These are phyloP conservation scores for Barnardius zonarius DNA, from an alignment of 2,113 vertebrate species.

Conservation along the genomic window DNA sequence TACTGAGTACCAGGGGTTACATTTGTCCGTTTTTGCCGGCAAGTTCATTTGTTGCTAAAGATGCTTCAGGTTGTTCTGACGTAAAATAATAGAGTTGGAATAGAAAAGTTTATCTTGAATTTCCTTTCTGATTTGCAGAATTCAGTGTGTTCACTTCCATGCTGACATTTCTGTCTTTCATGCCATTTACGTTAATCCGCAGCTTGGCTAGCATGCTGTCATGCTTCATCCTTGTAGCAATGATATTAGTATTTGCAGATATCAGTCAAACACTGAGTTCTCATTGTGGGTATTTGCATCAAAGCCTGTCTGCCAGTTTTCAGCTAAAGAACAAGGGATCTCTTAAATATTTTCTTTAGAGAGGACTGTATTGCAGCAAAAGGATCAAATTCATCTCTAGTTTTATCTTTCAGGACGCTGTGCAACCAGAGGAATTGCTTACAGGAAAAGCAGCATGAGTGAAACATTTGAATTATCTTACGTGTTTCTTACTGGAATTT, in stretches of 20 bases:
- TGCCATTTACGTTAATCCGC: neutral
- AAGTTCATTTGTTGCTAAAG: neutral
- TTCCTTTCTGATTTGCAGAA: neutral
- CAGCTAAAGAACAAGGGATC: neutral
- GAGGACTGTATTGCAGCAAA: neutral
- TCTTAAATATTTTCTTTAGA: neutral
- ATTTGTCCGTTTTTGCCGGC: neutral
- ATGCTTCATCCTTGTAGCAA: neutral
- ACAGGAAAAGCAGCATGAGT: neutral
- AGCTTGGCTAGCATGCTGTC: neutral
- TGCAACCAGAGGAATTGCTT: neutral
- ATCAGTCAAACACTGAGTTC: neutral
- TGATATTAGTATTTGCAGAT: neutral
- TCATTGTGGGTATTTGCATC: neutral
- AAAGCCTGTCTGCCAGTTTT: neutral
- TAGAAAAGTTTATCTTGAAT: neutral
- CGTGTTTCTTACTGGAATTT: neutral
- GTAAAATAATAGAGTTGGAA: neutral
- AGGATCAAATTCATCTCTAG: neutral
- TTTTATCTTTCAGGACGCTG: neutral
- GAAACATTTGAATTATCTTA: neutral
- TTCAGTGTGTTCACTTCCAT: neutral
- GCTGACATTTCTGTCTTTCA: neutral
- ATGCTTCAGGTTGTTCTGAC: neutral
- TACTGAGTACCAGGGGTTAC: neutral